Evolutionary conservation across 2,113 vertebrate species (phyloP), one percentile per base, ranked within the genome.

Genomic region (Mormoops blainvillei): DNA sequence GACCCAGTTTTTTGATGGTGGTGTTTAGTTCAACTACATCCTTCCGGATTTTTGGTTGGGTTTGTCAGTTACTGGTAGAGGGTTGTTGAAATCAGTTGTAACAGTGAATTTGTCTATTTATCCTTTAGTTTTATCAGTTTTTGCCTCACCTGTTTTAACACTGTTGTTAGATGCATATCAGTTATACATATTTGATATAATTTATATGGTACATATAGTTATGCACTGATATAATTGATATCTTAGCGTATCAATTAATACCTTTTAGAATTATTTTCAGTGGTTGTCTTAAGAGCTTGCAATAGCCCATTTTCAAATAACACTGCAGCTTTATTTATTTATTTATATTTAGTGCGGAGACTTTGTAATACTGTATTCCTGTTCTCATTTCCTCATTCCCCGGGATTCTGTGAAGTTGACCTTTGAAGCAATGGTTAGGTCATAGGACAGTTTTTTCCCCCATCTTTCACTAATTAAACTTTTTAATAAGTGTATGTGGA

Each of bases 371-470:
- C 36, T 41, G 43, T 61, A 41, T 82, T 61, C 43, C 19, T 13
- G 50, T 82, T 80, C 43, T 10, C 18, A 61, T 7, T 80, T 87
- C 65, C 15, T 93, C 24, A 73, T 33, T 58, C 98, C 98, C 45
- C 98, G 97, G 98, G 99, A 99, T 54, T 98, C 98, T 0, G 16
- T 98, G 38, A 99, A 98, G 92, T 98, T 99, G 98, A 99, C 96
- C 33, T 99, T 99, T 98, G 98, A 99, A 93, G 98, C 97, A 18
- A 98, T 98, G 98, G 99, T 99, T 99, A 73, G 96, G 97, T 97
- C 77, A 68, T 9, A 45, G 5, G 18, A 58, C 36, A 52, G 4
- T 36, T 48, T 56, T 54, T 82, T 41, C 31, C 61, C 31, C 18
- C 5, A 22, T 48, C n/a, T 33, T 28, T 76, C 22, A 86, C 67